Evolutionary conservation across 2,888 invertebrate genomes (phyloP), one percentile per base, ranked within the genome.

Genomic region (Heterodera filipjevi): DNA sequence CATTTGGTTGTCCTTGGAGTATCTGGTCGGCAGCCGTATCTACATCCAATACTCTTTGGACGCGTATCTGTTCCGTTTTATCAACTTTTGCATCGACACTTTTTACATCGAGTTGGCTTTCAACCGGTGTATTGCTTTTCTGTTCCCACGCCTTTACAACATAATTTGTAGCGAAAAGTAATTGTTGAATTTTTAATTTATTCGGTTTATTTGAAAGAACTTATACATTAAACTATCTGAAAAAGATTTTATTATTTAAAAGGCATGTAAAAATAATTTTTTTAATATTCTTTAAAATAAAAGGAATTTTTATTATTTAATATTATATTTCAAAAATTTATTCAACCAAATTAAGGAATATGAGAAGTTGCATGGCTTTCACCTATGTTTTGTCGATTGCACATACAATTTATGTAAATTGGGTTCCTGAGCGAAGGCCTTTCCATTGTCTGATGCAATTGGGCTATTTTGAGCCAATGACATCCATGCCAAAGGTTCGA

Each of bases 21-120:
- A 39, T 32, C 6, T 75, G 5, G 12, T 35, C 16, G 75, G 64
- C 16, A 19, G 30, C 3, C 75, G 75, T 22, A 2, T 64, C 27
- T 32, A 12, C 2, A 32, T 33, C 32, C 32, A n/a, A 44, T 12
- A 22, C 22, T 66, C 30, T 19, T 22, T 49, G 66, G 64, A 75
- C 30, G 64, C 75, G 8, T 75, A 64, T 59, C 22, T 53, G 14
- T 75, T 75, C 46, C 53, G 75, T 30, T 59, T 75, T 19, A 66
- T 75, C 66, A 75, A 75, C 22, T 75, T 75, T 59, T 75, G 75
- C 35, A 75, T 75, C 27, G 75, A 75, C 46, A 53, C 44, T 22
- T 46, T 75, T 10, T 75, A 59, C 75, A 75, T 75, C 32, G 49
- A 75, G 32, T n/a, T 75, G 75, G 75, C 75, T 0, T 59, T 75